These are phyloP conservation scores for Cercopithecus diana DNA, from an alignment of 2,797 vertebrate genomes.

Conservation along the genomic window DNA sequence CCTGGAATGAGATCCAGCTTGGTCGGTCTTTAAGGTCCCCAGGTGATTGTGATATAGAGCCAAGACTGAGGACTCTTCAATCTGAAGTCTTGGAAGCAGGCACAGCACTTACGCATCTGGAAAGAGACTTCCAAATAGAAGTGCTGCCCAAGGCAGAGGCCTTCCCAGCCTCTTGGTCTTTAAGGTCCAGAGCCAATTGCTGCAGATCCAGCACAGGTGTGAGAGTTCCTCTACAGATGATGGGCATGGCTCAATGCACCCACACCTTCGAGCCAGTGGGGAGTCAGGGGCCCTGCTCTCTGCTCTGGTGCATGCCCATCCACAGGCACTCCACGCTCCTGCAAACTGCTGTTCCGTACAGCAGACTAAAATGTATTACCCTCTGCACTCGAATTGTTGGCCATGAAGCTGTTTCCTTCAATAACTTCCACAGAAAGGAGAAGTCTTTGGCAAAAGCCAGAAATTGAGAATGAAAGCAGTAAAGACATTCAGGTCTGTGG, in stretches of 20 bases:
- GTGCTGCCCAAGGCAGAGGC: not conserved
- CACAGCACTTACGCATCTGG: not conserved
- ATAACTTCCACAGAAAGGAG: conserved; percentile 37
- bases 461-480: not conserved
- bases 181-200: not conserved
- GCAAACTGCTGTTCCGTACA: conserved; percentile 32
- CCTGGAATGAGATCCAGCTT: not conserved
- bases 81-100: not conserved
- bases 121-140: not conserved
- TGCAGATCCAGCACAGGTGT: not conserved
- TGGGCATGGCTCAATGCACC: fast-evolving
- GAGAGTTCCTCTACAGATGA: too few species aligned
- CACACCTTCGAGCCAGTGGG: fast-evolving
- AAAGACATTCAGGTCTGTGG: not conserved
- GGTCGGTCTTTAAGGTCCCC: not conserved
- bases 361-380: conserved; percentile 53
- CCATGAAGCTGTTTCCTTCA: conserved; percentile 38
- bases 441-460: not conserved
- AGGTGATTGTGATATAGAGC: not conserved
- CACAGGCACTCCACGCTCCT: not conserved
- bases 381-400: not conserved
- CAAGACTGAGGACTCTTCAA: not conserved
- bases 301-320: fast-evolving
- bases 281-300: too few species aligned
- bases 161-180: not conserved